phyloP scores from a whole-genome alignment of 2,888 invertebrate species.

The Dendrolimus pini region DNA sequence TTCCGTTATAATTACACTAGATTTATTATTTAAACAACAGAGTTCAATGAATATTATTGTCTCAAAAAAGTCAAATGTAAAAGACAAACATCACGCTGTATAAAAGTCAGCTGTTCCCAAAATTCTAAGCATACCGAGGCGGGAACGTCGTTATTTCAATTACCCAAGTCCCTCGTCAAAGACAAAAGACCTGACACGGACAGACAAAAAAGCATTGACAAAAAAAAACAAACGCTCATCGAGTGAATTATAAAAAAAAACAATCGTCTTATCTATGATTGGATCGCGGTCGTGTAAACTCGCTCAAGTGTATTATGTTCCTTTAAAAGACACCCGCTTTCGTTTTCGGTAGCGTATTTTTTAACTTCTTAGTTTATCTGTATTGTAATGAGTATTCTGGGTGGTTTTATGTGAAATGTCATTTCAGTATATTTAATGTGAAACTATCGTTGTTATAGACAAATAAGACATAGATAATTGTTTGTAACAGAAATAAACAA shows the following conservation, averaged over 20 bases:
- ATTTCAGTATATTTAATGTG: too few relatives aligned
- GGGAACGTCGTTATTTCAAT: constrained; percentile 73
- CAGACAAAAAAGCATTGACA: constrained; percentile 18
- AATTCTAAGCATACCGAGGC: constrained; percentile 65
- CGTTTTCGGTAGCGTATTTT: constrained; percentile 61
- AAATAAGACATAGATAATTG: too few relatives aligned
- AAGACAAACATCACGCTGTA: neutral
- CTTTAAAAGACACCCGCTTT: constrained; percentile 45
- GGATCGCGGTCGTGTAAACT: constrained; percentile 72
- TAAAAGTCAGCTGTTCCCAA: constrained; percentile 63
- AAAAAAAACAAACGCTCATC: constrained; percentile 33
- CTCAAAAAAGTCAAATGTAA: too few relatives aligned
- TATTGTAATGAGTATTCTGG: neutral
- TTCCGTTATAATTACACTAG: too few relatives aligned
- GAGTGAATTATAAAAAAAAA: constrained; percentile 40
- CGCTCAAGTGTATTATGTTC: constrained; percentile 65
- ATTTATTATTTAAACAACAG: too few relatives aligned
- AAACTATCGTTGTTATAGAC: too few relatives aligned
- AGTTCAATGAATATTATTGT: too few relatives aligned
- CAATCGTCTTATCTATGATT: constrained; percentile 70
- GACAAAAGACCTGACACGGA: constrained; percentile 70
- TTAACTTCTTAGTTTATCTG: neutral
- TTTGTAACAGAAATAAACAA: too few relatives aligned
- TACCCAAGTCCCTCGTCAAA: constrained; percentile 70
- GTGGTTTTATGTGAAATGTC: neutral